Conservation (phyloP, 2,113 vertebrate genomes). For the Vulpes lagopus region DNA sequence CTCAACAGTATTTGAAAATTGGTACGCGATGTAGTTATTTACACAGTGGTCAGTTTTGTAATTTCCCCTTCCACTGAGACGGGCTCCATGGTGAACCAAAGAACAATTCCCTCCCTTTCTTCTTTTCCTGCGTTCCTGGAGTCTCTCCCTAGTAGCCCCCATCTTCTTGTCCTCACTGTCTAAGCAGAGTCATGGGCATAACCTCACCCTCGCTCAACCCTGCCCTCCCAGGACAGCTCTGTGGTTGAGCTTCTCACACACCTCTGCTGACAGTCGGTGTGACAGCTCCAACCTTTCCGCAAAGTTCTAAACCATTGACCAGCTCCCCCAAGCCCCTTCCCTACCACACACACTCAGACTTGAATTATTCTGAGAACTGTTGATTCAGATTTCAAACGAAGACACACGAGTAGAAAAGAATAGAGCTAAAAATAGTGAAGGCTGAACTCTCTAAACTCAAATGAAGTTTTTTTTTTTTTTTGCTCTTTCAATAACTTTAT, state of each 20-base stretch:
- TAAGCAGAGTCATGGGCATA: not conserved
- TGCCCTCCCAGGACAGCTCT: not conserved
- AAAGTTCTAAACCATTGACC: not conserved
- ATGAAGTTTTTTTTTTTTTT: not conserved
- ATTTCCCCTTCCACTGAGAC: slow-evolving; percentile 48
- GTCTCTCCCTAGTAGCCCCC: not conserved
- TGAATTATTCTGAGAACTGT: slow-evolving; percentile 43
- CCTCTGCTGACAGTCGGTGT: not conserved
- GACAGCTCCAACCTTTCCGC: not conserved
- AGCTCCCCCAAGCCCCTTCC: not conserved
- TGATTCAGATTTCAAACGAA: slow-evolving; percentile 17
- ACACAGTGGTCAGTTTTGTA: not conserved
- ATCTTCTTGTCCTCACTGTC: not conserved
- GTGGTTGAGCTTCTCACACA: not conserved
- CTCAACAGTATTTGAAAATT: slow-evolving; percentile 60
- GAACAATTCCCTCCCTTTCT: not conserved
- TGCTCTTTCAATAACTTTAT: slow-evolving; percentile 90
- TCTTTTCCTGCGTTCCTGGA: not conserved
- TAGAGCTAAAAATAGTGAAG: not conserved
- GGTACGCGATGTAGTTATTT: not conserved
- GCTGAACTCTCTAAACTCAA: not conserved
- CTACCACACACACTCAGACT: not conserved
- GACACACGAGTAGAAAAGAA: not conserved
- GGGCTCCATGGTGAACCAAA: not conserved
- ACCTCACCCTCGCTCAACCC: not conserved